phyloP scores from a whole-genome alignment of 2,888 invertebrate species.

The Dichetophora obliterata region DNA sequence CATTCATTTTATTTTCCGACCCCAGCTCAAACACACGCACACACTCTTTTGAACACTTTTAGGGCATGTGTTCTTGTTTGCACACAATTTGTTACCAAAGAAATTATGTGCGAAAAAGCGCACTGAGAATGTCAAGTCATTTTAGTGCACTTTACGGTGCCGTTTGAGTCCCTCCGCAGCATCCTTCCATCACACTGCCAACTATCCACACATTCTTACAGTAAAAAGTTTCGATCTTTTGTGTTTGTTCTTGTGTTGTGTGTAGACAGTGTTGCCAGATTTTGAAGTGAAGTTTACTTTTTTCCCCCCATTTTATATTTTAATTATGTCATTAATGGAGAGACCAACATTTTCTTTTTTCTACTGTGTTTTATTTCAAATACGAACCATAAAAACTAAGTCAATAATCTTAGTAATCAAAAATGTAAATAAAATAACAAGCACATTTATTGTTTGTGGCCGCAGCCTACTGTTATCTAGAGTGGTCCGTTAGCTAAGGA shows the following conservation, averaged over 20 bases:
- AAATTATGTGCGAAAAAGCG: conserved; percentile 20
- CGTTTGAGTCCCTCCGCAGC: neutral
- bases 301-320: too few relatives aligned
- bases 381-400: too few relatives aligned
- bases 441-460: too few relatives aligned
- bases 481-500: too few relatives aligned
- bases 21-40: neutral
- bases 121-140: neutral
- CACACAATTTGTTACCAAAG: conserved; percentile 23
- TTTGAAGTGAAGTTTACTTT: too few relatives aligned
- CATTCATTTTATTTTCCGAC: neutral
- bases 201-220: neutral
- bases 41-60: neutral
- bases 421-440: too few relatives aligned
- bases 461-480: too few relatives aligned
- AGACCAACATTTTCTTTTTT: too few relatives aligned
- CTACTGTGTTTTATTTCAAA: too few relatives aligned
- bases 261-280: too few relatives aligned
- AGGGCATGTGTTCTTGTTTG: neutral
- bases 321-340: too few relatives aligned
- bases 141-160: neutral
- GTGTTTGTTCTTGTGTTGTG: neutral
- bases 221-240: neutral
- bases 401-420: too few relatives aligned
- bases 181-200: neutral